A percentile compares a stretch with the other conserved stretches of the same genome.
phyloP scores from a whole-genome alignment of 1,140 invertebrate species.

The Drosophila aff. region DNA sequence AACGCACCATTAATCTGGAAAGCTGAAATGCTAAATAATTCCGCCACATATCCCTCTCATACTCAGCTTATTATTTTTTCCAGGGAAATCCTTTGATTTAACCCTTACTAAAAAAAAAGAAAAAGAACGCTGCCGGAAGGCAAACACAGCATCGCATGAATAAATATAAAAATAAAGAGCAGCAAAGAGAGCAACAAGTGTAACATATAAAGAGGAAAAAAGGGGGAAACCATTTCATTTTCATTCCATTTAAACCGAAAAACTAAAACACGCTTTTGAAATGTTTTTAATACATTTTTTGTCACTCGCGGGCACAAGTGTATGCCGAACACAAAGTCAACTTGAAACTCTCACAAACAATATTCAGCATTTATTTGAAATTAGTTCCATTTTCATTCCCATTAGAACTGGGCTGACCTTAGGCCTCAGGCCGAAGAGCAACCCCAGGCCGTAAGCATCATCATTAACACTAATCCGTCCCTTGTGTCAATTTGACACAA shows the following conservation, averaged over 20 bases:
- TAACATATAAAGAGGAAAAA: conserved; percentile 3
- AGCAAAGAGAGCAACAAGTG: conserved; percentile 17
- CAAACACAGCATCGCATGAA: background rate
- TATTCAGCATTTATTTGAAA: background rate
- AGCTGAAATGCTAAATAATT: background rate
- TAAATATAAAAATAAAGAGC: conserved; percentile 3
- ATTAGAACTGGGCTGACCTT: conserved; percentile 7
- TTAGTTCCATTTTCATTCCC: background rate
- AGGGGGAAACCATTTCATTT: background rate
- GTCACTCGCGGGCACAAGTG: conserved; percentile 18
- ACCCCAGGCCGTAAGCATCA: conserved; percentile 19
- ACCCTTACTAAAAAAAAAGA: conserved; percentile 1
- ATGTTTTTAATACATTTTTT: conserved; percentile 8
- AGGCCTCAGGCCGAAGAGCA: conserved; percentile 11
- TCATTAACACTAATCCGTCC: too few species aligned
- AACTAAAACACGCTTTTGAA: conserved; percentile 1
- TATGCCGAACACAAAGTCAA: conserved; percentile 13
- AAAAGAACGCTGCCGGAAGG: background rate
- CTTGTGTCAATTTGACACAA: too few species aligned
- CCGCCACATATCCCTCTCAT: background rate
- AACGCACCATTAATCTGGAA: background rate
- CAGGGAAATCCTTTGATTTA: conserved; percentile 3
- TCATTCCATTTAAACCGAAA: background rate
- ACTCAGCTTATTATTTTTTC: background rate
- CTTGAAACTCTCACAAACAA: conserved; percentile 6